A percentile compares a stretch with the other conserved stretches of the same genome.
These are phyloP conservation scores for Morone chrysops DNA, from an alignment of 2,113 vertebrate species.

Conservation along the genomic window DNA sequence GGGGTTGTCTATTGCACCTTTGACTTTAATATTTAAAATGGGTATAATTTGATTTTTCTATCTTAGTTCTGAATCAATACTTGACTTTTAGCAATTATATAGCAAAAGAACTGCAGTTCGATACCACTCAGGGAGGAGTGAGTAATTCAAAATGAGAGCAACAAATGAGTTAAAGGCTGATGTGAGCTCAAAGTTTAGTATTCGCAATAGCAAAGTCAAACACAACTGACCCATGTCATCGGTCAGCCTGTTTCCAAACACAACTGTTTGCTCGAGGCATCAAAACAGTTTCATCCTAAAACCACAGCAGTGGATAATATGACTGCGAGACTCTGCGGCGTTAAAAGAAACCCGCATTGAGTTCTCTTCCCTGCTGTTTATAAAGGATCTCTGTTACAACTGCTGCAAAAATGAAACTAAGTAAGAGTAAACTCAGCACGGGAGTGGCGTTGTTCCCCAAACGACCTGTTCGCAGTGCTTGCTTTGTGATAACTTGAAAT, in stretches of 20 bases:
- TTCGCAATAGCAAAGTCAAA: conserved; percentile 25
- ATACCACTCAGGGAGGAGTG: background rate
- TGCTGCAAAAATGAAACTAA: conserved; percentile 21
- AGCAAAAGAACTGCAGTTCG: background rate
- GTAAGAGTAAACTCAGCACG: conserved; percentile 15
- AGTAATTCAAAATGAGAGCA: conserved; percentile 36
- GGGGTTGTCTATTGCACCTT: background rate
- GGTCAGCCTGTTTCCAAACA: conserved; percentile 46
- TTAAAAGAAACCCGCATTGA: background rate
- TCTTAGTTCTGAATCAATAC: background rate
- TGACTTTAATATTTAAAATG: background rate
- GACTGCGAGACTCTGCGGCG: background rate
- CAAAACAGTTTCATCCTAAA: background rate
- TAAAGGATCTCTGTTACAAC: background rate
- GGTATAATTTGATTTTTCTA: background rate
- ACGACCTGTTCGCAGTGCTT: conserved; percentile 71
- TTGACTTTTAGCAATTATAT: background rate
- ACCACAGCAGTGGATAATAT: background rate
- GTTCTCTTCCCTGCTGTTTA: background rate
- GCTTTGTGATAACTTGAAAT: conserved; percentile 77
- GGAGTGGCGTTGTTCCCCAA: conserved; percentile 62
- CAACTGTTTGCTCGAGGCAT: conserved; percentile 15
- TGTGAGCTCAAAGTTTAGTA: conserved; percentile 61
- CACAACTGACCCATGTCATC: conserved; percentile 31
- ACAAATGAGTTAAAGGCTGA: conserved; percentile 8